Evolutionary conservation across 2,113 vertebrate genomes (phyloP), one percentile per base, ranked within the genome.

Genomic region (Anhinga rufa): DNA sequence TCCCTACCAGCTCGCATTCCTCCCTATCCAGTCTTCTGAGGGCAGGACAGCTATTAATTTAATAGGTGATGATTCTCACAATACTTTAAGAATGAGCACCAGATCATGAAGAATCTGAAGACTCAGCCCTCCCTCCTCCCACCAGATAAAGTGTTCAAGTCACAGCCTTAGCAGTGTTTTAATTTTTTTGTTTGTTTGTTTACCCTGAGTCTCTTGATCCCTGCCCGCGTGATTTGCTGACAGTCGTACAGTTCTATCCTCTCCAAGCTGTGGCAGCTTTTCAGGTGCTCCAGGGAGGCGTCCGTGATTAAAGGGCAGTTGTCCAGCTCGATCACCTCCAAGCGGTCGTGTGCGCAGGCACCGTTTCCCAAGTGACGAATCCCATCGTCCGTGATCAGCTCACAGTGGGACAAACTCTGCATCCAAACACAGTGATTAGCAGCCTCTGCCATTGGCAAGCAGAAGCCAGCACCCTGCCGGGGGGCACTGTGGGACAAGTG

Each of bases 181-280:
- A 2, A 14, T n/a, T 32, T 36, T 19, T 14, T 28, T 8, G 21
- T 12, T 9, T n/a, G 26, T 25, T 20, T 34, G 44, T 98, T 98
- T 97, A 99, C 99, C 98, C 99, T 98, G 97, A 99, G 98, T 98
- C 99, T 99, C 98, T 99, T 99, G 98, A 99, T 99, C 38, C 99
- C 99, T 1, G 99, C 99, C 38, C 99, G 98, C 0, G 99, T 99
- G 98, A 99, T 99, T 88, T 99, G 99, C 98, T 99, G 99, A 97
- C 99, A 99, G 98, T 99, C 99, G 51, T 99, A 99, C 32, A 99
- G 98, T 93, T 99, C 99, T 78, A 99, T 99, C 97, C 99, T 98
- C 97, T 99, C 99, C 93, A 99, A 97, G 96, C 99, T 99, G 95
- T 99, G 99, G 97, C 99, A 99, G 97, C 98, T 99, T 95, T 99